Base-by-base conservation (phyloP, 2,797 vertebrate genomes). In the Rhinogobio ventralis region DNA sequence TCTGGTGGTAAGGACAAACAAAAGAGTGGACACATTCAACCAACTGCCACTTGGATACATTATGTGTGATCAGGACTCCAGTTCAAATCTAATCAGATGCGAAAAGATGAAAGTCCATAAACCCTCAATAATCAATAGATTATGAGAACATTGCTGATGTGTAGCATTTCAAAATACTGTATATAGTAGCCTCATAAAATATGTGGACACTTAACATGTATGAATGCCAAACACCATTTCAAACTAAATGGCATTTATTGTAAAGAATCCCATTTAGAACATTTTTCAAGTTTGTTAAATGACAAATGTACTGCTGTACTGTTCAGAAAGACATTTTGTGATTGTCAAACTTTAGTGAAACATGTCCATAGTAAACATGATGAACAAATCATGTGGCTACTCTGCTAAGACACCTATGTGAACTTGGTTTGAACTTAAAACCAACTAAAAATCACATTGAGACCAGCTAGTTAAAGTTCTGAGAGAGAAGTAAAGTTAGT, bases 1-100 rank as follows among this genome's bases (percentile, higher is more conserved):
- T 90, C 93, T 92, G 83, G 89, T 93, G 91, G 91, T 64, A 73
- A 53, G 33, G 77, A 15, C 42, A 49, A 49, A 51, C 25, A 33
- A 46, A 66, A 49, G 42, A 79, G 42, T 33, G 77, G 60, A 57
- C n/a, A 4, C 62, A 28, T 55, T 17, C 55, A 53, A 77, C 23
- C 55, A 53, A 77, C 23, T 10, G 33, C 42, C 45, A 60, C 51
- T 3, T 51, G 20, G 7, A 74, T 33, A 1, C 0, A n/a, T 20
- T 62, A 36, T 14, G 19, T 46, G 11, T 55, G 3, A 55, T 57
- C 62, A 55, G 39, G 4, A 66, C 30, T 49, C 25, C 3, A 7
- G 5, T 69, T 19, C 62, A 51, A 23, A 69, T 4, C 13, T 60
- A 64, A 64, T 74, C 4, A 0, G 4, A 81, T 7, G 10, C 6